Base-by-base conservation (phyloP, 2,113 vertebrate species). In the Cottus gobio region DNA sequence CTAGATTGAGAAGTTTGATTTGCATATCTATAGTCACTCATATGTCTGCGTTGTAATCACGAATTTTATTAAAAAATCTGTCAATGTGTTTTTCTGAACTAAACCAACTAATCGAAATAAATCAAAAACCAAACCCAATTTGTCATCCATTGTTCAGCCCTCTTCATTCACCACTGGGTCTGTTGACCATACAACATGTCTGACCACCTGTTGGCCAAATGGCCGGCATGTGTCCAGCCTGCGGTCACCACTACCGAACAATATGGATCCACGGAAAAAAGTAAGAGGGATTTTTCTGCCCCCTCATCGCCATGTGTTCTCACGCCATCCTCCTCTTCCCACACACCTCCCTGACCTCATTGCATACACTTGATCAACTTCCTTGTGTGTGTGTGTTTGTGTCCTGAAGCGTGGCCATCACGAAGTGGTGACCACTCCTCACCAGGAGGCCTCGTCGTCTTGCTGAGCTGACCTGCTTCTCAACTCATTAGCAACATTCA, bases 341-440 rank as follows among this genome's bases (percentile, higher is more conserved):
- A 86, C 69, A 91, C 71, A 87, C 66, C 69, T 77, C 84, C 84
- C 83, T 89, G 87, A 87, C 80, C 90, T 84, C 79, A 84, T 87
- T 88, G 85, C 76, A 83, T 86, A 78, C 76, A 91, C 86, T 86
- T 84, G 71, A 90, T 88, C 82, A 87, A 77, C 80, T 82, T 85
- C 34, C 71, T 78, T 89, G 62, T 86, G 70, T 68, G 75, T 68
- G 75, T 80, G 67, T 85, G 74, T 81, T 80, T 85, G 81, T 83
- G 76, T 94, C 92, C 92, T 93, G 92, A 95, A 95, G 94, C 95
- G 90, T 94, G 95, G 93, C 95, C 93, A 91, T 93, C 94, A 91
- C 72, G 73, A 93, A 92, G 93, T 93, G 95, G 87, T 93, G 91
- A 93, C 95, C 95, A 94, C 93, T 92, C 88, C 94, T 95, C 93